Conservation (phyloP, 1,140 invertebrate species). For the Bacillus rossius region DNA sequence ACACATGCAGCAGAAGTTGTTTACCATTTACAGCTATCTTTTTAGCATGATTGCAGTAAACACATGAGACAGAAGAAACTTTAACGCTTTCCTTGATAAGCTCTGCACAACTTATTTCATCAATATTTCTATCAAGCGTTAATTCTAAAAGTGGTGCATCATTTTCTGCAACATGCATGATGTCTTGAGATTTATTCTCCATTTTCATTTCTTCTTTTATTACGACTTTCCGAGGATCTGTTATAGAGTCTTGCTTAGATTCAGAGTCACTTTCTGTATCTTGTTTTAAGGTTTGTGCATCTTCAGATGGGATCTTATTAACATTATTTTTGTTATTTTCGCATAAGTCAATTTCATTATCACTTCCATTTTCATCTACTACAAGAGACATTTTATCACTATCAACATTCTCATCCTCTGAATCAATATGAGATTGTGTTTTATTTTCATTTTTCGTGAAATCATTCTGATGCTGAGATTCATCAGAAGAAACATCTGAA, state of each 20-base stretch:
- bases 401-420: constrained; percentile 49
- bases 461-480: background rate
- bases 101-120: constrained; percentile 61
- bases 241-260: constrained; percentile 9
- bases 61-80: constrained; percentile 59
- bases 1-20: constrained; percentile 68
- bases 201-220: constrained; percentile 28
- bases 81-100: constrained; percentile 65
- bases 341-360: constrained; percentile 26
- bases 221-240: constrained; percentile 14
- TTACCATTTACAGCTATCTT: constrained; percentile 76
- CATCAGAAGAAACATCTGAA: background rate
- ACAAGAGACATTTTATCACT: constrained; percentile 51
- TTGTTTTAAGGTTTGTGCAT: constrained; percentile 6
- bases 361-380: constrained; percentile 27
- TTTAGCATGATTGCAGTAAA: constrained; percentile 78
- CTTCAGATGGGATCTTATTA: constrained; percentile 9
- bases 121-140: constrained; percentile 63
- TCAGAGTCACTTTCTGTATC: constrained; percentile 12
- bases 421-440: constrained; percentile 36
- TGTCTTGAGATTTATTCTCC: constrained; percentile 26
- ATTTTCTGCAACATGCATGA: constrained; percentile 48
- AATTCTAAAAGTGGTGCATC: constrained; percentile 62
- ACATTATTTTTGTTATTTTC: constrained; percentile 19
- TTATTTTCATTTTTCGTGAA: background rate